Evolutionary conservation across 2,888 invertebrate species (phyloP).

Genomic region (Euclidia mi): DNA sequence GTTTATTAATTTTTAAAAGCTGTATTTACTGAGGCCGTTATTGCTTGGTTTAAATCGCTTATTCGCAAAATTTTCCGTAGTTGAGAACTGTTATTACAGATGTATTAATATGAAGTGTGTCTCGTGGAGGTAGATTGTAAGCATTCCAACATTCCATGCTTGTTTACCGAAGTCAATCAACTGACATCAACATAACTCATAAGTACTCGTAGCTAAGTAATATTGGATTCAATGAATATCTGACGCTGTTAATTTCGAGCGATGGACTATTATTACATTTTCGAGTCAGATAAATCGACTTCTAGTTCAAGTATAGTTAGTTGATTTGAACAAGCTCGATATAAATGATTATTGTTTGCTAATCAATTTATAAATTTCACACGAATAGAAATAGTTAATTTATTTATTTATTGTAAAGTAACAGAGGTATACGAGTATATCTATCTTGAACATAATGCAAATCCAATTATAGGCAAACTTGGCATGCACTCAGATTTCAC

Average conservation of each 20-base stretch:
- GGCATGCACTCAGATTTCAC: too few relatives aligned
- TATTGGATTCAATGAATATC: conserved; percentile 58
- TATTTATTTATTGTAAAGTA: too few relatives aligned
- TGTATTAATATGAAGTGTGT: neutral
- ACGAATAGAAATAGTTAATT: neutral
- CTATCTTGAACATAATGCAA: too few relatives aligned
- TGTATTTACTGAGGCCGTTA: too few relatives aligned
- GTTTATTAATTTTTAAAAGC: neutral
- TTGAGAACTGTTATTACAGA: too few relatives aligned
- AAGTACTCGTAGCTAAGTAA: conserved; percentile 45
- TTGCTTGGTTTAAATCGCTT: too few relatives aligned
- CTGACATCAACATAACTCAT: conserved; percentile 48
- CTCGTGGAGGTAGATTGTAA: neutral
- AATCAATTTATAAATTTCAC: neutral
- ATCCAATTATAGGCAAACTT: too few relatives aligned
- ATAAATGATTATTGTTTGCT: too few relatives aligned
- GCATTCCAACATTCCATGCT: conserved; percentile 7
- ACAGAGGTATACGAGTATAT: too few relatives aligned
- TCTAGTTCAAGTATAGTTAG: conserved; percentile 13
- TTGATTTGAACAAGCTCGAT: conserved; percentile 17
- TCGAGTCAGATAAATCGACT: conserved; percentile 12
- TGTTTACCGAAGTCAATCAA: conserved; percentile 59
- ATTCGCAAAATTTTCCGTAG: too few relatives aligned
- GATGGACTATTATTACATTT: conserved; percentile 15
- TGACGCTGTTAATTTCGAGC: conserved; percentile 56